Conservation (phyloP, 2,113 vertebrate genomes). For the Gymnogyps californianus region DNA sequence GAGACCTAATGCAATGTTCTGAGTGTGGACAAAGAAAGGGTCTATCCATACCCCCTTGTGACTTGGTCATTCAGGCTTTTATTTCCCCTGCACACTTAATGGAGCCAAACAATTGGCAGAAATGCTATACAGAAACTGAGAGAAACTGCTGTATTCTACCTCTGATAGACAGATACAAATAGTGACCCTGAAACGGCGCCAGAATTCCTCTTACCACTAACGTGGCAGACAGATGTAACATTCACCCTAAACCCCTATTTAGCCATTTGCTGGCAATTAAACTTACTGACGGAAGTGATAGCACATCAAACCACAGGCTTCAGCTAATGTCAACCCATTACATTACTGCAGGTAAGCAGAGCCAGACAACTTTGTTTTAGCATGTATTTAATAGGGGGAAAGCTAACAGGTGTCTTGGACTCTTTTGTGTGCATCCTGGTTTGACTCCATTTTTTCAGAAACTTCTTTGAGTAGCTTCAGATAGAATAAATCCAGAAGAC, state of each 20-base stretch:
- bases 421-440: background rate
- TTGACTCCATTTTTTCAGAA: background rate
- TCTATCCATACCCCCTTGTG: slow-evolving; percentile 82
- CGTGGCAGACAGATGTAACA: slow-evolving; percentile 70
- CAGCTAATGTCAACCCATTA: slow-evolving; percentile 27
- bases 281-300: slow-evolving; percentile 54
- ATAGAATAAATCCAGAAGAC: background rate
- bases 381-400: background rate
- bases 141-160: slow-evolving; percentile 74
- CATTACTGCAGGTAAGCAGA: slow-evolving; percentile 57
- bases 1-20: slow-evolving; percentile 84
- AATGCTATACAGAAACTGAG: slow-evolving; percentile 80
- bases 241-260: slow-evolving; percentile 56
- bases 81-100: slow-evolving; percentile 82
- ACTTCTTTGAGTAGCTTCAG: background rate
- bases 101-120: slow-evolving; percentile 85
- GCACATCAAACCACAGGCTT: slow-evolving; percentile 39
- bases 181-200: slow-evolving; percentile 79
- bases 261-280: slow-evolving; percentile 75
- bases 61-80: slow-evolving; percentile 83
- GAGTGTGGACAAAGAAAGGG: slow-evolving; percentile 79
- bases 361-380: background rate
- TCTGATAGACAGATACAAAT: slow-evolving; percentile 76
- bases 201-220: slow-evolving; percentile 65
- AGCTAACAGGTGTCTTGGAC: background rate